A percentile compares a stretch with the other conserved stretches of the same genome.
Conservation (phyloP, 2,113 vertebrate species). For the Sinocyclocheilus anshuiensis region DNA sequence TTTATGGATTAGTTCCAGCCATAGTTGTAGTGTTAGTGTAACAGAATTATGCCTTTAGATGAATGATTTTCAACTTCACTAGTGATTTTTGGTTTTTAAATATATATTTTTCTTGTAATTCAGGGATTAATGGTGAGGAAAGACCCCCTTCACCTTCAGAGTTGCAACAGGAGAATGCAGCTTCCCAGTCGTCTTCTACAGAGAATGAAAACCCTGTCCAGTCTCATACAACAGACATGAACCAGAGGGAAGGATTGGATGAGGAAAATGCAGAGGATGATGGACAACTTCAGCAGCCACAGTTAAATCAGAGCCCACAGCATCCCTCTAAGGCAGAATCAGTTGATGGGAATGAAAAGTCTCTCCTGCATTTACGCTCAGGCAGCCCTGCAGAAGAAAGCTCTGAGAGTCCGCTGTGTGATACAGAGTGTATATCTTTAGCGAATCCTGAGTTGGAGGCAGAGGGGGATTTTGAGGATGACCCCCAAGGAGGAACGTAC, state of each 20-base stretch:
- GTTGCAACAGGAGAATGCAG: slow-evolving; percentile 73
- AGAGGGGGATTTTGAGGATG: slow-evolving; percentile 78
- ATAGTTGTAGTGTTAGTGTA: background rate
- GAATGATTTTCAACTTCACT: background rate
- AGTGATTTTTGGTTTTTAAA: background rate
- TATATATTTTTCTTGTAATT: background rate
- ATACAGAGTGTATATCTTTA: slow-evolving; percentile 64
- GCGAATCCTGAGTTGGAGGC: slow-evolving; percentile 67
- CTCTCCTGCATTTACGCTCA: slow-evolving; percentile 30
- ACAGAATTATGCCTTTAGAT: background rate
- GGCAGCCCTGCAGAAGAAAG: slow-evolving; percentile 55
- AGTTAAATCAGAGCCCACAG: slow-evolving; percentile 58
- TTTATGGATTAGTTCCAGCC: background rate
- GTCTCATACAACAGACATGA: slow-evolving; percentile 47
- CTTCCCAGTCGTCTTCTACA: slow-evolving; percentile 68
- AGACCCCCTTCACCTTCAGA: slow-evolving; percentile 68
- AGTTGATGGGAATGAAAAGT: slow-evolving; percentile 66
- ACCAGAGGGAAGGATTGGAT: slow-evolving; percentile 55
- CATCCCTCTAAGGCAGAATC: slow-evolving; percentile 53
- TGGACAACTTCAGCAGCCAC: slow-evolving; percentile 59
- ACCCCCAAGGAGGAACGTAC: slow-evolving; percentile 78
- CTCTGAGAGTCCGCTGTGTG: slow-evolving; percentile 53
- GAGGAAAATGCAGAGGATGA: slow-evolving; percentile 47
- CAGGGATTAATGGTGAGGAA: slow-evolving; percentile 76
- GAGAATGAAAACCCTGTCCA: slow-evolving; percentile 61